These are phyloP conservation scores for Oenanthe melanoleuca DNA, from an alignment of 2,113 vertebrate genomes.

Conservation along the genomic window DNA sequence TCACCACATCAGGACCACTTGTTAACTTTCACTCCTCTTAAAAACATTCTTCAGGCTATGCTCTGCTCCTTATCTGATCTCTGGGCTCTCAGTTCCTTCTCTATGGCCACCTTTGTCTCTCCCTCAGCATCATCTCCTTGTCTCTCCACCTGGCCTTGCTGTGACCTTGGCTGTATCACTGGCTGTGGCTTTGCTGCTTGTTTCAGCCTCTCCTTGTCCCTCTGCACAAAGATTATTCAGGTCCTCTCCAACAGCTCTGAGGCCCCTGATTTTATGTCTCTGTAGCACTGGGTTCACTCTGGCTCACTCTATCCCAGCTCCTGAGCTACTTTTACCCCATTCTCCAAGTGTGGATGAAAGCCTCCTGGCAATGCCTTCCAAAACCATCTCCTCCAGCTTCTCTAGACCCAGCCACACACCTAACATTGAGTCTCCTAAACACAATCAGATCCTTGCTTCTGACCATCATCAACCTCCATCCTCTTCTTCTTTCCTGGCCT, in stretches of 20 bases:
- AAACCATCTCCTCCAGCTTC: neutral
- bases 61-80: slow-evolving; percentile 56
- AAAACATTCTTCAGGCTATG: neutral
- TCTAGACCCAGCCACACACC: neutral
- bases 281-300: neutral
- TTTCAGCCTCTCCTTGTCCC: neutral
- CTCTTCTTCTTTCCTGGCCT: neutral
- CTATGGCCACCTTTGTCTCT: slow-evolving; percentile 7
- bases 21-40: slow-evolving; percentile 43
- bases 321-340: neutral
- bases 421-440: neutral
- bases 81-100: slow-evolving; percentile 65
- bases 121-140: slow-evolving; percentile 11
- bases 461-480: neutral
- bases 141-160: neutral
- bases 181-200: neutral
- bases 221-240: neutral
- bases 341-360: neutral
- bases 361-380: neutral
- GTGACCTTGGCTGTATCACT: neutral
- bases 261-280: neutral
- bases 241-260: neutral
- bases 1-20: slow-evolving; percentile 55
- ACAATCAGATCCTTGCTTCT: neutral
- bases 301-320: neutral